Percentiles rank a stretch among this genome's conserved stretches.
Evolutionary conservation across 2,797 vertebrate genomes (phyloP).

Genomic region (Gymnothorax javanicus): DNA sequence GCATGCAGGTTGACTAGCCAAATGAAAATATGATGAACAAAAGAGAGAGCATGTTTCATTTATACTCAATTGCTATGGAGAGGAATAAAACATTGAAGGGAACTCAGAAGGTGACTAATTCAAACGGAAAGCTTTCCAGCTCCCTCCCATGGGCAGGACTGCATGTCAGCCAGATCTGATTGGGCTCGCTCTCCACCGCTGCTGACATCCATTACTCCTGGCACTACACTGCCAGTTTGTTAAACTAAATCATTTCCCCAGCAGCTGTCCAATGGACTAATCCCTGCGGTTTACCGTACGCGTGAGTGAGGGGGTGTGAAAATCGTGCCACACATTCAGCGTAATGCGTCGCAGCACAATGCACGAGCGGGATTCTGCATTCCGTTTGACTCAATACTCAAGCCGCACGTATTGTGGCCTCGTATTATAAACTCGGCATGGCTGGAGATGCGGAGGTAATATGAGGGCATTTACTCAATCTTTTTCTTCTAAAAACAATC

Average conservation of each 20-base stretch:
- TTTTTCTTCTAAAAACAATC: neutral
- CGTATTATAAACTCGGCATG: neutral
- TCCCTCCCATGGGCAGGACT: neutral
- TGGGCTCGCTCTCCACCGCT: constrained; percentile 5
- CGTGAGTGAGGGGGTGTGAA: constrained; percentile 41
- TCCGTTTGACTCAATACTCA: neutral
- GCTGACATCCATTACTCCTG: constrained; percentile 41
- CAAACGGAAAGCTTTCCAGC: constrained; percentile 22
- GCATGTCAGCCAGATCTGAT: constrained; percentile 16
- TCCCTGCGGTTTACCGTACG: constrained; percentile 42
- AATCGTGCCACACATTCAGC: neutral
- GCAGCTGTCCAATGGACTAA: constrained; percentile 51
- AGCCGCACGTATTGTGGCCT: neutral
- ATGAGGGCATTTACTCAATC: neutral
- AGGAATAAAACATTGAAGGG: neutral
- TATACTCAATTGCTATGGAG: neutral
- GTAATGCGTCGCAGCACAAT: neutral
- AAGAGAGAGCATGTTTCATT: neutral
- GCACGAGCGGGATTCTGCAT: neutral
- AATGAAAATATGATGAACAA: neutral
- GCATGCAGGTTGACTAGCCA: neutral
- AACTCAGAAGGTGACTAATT: neutral
- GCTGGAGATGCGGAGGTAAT: neutral
- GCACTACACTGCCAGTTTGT: constrained; percentile 37
- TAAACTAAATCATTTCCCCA: constrained; percentile 52